phyloP scores from a whole-genome alignment of 2,797 vertebrate species.

The Lutjanus argentimaculatus region DNA sequence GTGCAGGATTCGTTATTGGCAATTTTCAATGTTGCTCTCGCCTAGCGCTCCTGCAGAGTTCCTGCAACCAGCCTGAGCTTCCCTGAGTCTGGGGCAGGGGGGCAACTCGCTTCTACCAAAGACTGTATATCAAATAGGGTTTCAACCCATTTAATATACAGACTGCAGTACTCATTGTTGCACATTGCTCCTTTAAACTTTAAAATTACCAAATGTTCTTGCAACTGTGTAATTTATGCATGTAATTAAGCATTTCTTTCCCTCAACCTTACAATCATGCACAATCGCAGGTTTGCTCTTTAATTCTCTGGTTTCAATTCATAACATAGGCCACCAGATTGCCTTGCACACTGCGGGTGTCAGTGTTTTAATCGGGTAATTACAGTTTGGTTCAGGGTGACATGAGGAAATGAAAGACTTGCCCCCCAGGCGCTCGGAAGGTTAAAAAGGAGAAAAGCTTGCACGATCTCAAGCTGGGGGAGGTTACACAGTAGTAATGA shows the following conservation, averaged over 20 bases:
- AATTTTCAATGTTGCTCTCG: too few relatives aligned
- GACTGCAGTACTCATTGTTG: too few relatives aligned
- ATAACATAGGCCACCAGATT: slow-evolving; percentile 17
- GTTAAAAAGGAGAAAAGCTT: slow-evolving; percentile 8
- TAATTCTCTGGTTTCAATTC: slow-evolving; percentile 8
- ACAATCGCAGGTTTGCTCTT: slow-evolving; percentile 17
- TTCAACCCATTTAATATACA: too few relatives aligned
- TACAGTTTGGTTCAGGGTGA: slow-evolving; percentile 3
- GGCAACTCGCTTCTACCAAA: too few relatives aligned
- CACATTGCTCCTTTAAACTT: too few relatives aligned
- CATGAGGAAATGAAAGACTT: slow-evolving; percentile 30
- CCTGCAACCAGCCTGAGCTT: too few relatives aligned
- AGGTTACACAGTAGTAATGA: slow-evolving; percentile 11
- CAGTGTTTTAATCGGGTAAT: background rate
- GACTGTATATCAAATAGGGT: too few relatives aligned
- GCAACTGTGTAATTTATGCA: background rate
- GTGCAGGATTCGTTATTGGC: too few relatives aligned
- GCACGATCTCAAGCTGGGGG: slow-evolving; percentile 8
- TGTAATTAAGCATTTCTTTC: slow-evolving; percentile 20
- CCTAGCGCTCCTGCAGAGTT: too few relatives aligned
- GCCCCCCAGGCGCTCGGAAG: background rate
- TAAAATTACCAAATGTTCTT: background rate
- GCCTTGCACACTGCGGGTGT: background rate
- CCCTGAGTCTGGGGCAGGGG: too few relatives aligned
- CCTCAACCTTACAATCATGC: slow-evolving; percentile 9